Base-by-base conservation (phyloP, 2,797 vertebrate species). In the Loris lydekkerianus region DNA sequence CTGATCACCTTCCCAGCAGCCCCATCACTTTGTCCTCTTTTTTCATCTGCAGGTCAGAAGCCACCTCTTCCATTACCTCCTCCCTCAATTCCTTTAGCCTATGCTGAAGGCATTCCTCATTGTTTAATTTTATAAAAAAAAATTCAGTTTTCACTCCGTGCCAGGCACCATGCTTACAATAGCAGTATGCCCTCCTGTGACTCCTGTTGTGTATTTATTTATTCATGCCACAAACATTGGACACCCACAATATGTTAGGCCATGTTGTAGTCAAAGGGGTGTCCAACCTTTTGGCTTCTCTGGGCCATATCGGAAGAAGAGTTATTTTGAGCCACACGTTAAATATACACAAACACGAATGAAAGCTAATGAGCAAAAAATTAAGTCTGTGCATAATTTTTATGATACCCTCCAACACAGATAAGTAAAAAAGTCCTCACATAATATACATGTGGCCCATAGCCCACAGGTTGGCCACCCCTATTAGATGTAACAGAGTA, bases 191-290 rank as follows among this genome's bases (percentile, higher is more conserved):
- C 77, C 3, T 91, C 34, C 29, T 29, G 29, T 84, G 69, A 37
- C 63, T 97, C 72, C 9, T 89, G 40, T 89, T 75, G 40, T 69
- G 73, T 75, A 29, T 73, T 87, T 91, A 49, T 82, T 92, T 84
- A 69, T 67, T 95, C 43, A 84, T 23, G 11, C 77, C 81, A 75
- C 8, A 56, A 87, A 94, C 10, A 84, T 56, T 43, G 34, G 65
- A 93, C 17, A 80, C 43, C 72, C 25, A 70, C 20, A 25, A 8
- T 67, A n/a, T 34, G n/a, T 63, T 56, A 72, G 72, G 40, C 70
- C 46, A 10, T 67, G 69, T 82, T 69, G 65, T 58, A 53, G 49
- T 14, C 14, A 53, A 53, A 53, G 49, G 49, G 49, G 49, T 53
- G 14, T 53, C 49, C 49, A 53, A 53, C 49, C 14, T 53, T 53